Conservation (phyloP, 2,797 vertebrate genomes). For the Protonibea diacanthus region DNA sequence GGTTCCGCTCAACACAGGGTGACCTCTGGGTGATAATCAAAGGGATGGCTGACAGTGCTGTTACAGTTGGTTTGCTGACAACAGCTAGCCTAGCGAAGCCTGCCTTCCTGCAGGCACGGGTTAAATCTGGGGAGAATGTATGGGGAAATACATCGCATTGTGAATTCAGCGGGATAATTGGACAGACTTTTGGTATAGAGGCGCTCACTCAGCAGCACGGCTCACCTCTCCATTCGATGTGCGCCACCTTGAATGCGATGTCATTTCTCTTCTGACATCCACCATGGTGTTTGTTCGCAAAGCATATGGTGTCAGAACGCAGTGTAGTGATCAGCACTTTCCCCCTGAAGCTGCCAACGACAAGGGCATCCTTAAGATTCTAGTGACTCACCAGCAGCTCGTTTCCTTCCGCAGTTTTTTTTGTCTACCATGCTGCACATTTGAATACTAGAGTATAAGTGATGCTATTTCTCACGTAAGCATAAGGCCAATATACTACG, state of each 20-base stretch:
- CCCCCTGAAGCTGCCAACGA: conserved; percentile 57
- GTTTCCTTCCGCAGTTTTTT: conserved; percentile 36
- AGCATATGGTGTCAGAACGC: conserved; percentile 67
- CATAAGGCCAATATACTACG: conserved; percentile 5
- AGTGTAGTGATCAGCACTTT: conserved; percentile 70
- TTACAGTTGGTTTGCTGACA: conserved; percentile 68
- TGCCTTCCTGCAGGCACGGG: conserved; percentile 24
- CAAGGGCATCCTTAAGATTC: conserved; percentile 64
- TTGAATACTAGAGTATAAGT: conserved; percentile 25
- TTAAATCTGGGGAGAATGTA: conserved; percentile 55
- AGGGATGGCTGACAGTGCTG: conserved; percentile 70
- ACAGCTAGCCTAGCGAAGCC: conserved; percentile 47
- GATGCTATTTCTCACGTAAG: conserved; percentile 38
- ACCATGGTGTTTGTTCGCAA: conserved; percentile 56
- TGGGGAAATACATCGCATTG: conserved; percentile 20
- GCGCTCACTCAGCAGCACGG: conserved; percentile 71
- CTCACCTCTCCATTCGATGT: conserved; percentile 46
- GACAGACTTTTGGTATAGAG: conserved; percentile 62
- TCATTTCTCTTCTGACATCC: conserved; percentile 63
- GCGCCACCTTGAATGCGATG: conserved; percentile 62
- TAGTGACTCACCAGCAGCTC: conserved; percentile 52
- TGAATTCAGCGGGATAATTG: conserved; percentile 68
- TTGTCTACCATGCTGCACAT: conserved; percentile 22
- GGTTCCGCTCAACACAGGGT: conserved; percentile 57
- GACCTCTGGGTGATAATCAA: conserved; percentile 77